phyloP scores from a whole-genome alignment of 2,888 invertebrate species.

The Plagiodera versicolora region DNA sequence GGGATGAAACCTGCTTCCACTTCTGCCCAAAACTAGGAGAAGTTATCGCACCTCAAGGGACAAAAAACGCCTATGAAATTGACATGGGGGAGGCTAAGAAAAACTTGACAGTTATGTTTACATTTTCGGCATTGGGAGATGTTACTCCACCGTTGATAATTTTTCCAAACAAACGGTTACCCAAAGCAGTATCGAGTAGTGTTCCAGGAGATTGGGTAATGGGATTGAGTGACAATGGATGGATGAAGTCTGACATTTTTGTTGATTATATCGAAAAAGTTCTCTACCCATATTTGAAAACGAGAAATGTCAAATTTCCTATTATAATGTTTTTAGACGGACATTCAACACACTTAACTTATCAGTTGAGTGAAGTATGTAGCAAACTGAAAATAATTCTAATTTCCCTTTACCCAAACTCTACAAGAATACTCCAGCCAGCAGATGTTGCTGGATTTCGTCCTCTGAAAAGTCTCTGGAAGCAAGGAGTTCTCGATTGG shows the following conservation, averaged over 20 bases:
- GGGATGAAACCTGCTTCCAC: conserved; percentile 28
- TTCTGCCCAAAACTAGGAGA: conserved; percentile 26
- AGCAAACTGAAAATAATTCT: conserved; percentile 30
- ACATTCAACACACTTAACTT: conserved; percentile 18
- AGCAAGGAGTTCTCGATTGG: too few relatives aligned
- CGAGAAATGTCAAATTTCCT: conserved; percentile 17
- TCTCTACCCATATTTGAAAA: conserved; percentile 15
- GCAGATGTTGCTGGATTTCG: conserved; percentile 39
- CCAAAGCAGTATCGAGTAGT: conserved; percentile 2
- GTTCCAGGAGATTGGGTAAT: conserved; percentile 23
- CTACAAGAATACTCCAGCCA: conserved; percentile 30
- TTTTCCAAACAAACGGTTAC: conserved; percentile 20
- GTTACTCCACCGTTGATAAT: conserved; percentile 20
- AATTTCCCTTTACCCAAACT: conserved; percentile 39
- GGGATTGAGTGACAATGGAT: conserved; percentile 27
- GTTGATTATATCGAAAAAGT: conserved; percentile 24
- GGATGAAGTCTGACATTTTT: conserved; percentile 30
- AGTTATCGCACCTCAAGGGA: conserved; percentile 26
- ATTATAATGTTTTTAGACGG: conserved; percentile 23
- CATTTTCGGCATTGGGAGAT: conserved; percentile 21
- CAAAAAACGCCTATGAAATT: conserved; percentile 28
- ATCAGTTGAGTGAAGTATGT: conserved; percentile 22
- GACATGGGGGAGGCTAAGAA: conserved; percentile 19
- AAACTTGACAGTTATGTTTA: conserved; percentile 30
- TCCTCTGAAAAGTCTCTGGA: conserved; percentile 36